Evolutionary conservation across 2,113 vertebrate genomes (phyloP), one percentile per base, ranked within the genome.

Genomic region (Gopherus evgoodei): DNA sequence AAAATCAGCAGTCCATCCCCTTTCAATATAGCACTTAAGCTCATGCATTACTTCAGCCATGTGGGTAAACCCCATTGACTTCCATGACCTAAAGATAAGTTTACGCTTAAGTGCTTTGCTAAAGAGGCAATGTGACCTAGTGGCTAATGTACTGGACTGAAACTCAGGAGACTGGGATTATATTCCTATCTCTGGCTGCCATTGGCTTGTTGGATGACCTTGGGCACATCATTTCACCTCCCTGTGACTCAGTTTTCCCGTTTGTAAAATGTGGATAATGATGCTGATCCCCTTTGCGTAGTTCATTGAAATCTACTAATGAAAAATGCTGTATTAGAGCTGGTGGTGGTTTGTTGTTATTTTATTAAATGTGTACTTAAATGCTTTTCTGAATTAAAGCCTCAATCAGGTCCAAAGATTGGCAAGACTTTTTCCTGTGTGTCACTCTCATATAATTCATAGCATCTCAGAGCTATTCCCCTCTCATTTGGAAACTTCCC

Each of bases 21-120:
- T 93, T 97, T 96, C 92, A 95, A 88, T 84, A 96, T 87, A 93
- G 92, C 94, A 95, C 93, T 95, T 82, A 84, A 96, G 88, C 84
- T 89, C 80, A 86, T n/a, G 65, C 96, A 95, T 90, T 91, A 87
- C 89, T 94, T 91, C 86, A 93, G 0, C 96, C 86, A 29, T 91
- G 87, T 95, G 52, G 83, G 84, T 89, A 95, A 96, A 92, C 84
- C 88, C 80, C 76, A 89, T 95, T 96, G 93, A 96, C 91, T 93
- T 94, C 96, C 86, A 90, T 94, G 95, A n/a, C 69, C 75, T 89
- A 89, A 95, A 81, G 69, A 94, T 69, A 65, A 93, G 42, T 78
- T 10, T 93, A 38, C 10, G 21, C 19, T 38, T 11, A 72, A 38
- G 47, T 94, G 89, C 95, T 91, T 97, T 97, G 82, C 88, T 92